Evolutionary conservation across 2,797 vertebrate species (phyloP).

Genomic region (Myoxocephalus aenaeus): DNA sequence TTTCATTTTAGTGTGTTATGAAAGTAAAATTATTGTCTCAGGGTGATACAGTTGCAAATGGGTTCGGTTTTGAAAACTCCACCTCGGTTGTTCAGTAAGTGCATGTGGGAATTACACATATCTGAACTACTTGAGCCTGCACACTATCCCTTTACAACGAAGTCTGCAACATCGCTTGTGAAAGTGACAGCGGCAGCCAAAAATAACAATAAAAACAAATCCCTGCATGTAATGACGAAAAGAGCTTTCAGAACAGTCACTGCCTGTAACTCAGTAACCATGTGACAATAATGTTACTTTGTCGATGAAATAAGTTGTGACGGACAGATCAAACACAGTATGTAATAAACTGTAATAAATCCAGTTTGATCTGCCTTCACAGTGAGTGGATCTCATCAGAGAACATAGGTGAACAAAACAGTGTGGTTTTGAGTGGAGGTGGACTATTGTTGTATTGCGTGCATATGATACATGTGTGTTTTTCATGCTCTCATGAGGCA

Average conservation of each 20-base stretch:
- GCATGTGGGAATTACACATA: background rate
- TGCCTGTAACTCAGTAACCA: background rate
- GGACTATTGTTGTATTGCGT: slow-evolving; percentile 14
- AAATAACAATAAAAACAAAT: background rate
- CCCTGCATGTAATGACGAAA: background rate
- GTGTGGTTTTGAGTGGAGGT: background rate
- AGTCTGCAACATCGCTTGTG: background rate
- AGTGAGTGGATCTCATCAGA: background rate
- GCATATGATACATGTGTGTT: background rate
- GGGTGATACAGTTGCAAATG: background rate
- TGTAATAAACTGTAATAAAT: background rate
- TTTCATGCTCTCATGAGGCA: slow-evolving; percentile 10
- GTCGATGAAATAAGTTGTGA: background rate
- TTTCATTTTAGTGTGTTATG: background rate
- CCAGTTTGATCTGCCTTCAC: background rate
- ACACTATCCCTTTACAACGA: background rate
- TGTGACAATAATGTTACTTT: slow-evolving; percentile 7
- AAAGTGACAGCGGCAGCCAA: background rate
- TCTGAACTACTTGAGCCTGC: background rate
- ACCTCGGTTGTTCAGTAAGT: background rate
- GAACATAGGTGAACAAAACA: background rate
- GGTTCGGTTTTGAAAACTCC: background rate
- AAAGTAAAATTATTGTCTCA: background rate
- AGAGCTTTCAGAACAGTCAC: background rate
- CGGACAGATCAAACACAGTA: background rate